A percentile compares a stretch with the other conserved stretches of the same genome.
These are phyloP conservation scores for Dicrostonyx torquatus DNA, from an alignment of 2,797 vertebrate species.

Conservation along the genomic window DNA sequence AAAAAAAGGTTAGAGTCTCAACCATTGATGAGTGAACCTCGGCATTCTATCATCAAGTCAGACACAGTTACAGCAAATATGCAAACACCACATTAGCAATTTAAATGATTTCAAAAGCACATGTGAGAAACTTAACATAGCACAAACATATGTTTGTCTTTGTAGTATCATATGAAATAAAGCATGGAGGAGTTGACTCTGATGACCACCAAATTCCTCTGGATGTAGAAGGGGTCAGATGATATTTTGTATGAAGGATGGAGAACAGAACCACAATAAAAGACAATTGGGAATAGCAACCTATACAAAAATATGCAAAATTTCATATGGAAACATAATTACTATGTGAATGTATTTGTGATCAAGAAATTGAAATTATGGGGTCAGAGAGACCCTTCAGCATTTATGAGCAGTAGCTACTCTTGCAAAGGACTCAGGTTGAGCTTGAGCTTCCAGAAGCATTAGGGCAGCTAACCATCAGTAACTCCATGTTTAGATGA, in stretches of 20 bases:
- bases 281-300: neutral
- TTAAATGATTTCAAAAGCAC: neutral
- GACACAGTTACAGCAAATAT: neutral
- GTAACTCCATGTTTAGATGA: neutral
- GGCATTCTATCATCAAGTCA: neutral
- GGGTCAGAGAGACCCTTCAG: neutral
- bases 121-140: neutral
- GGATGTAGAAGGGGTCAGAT: neutral
- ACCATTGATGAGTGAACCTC: neutral
- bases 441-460: neutral
- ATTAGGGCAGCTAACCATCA: neutral
- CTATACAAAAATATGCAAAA: neutral
- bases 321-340: neutral
- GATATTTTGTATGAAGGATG: neutral
- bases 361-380: neutral
- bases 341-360: neutral
- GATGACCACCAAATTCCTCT: neutral
- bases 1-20: neutral
- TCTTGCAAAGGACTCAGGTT: neutral
- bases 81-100: neutral
- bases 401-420: no score
- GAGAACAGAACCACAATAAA: neutral
- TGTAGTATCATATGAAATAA: neutral
- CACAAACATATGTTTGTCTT: neutral
- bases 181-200: neutral